phyloP scores from a whole-genome alignment of 2,797 vertebrate genomes.

The Labroides dimidiatus region DNA sequence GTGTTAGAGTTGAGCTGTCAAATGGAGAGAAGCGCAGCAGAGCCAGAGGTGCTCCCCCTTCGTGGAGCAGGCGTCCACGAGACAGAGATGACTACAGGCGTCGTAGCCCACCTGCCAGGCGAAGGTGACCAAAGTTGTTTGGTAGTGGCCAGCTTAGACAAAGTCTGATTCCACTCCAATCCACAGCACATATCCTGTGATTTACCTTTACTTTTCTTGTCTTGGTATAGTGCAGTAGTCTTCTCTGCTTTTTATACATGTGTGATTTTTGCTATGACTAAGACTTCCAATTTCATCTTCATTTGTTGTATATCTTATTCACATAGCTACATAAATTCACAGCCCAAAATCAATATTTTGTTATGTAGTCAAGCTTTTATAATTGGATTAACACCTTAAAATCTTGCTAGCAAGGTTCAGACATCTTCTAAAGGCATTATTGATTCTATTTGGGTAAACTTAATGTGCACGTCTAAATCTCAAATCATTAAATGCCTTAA shows the following conservation, averaged over 20 bases:
- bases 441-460: constrained; percentile 28
- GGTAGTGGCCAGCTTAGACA: constrained; percentile 15
- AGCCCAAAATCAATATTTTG: constrained; percentile 11
- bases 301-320: constrained; percentile 70
- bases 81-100: constrained; percentile 95
- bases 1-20: constrained; percentile 95
- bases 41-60: constrained; percentile 93
- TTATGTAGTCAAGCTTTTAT: constrained; percentile 17
- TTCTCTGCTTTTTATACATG: constrained; percentile 49
- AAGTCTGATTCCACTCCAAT: constrained; percentile 29
- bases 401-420: constrained; percentile 32
- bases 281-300: constrained; percentile 74
- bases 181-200: constrained; percentile 61
- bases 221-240: constrained; percentile 40
- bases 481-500: constrained; percentile 23
- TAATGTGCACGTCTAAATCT: constrained; percentile 32
- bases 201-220: constrained; percentile 50
- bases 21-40: constrained; percentile 96
- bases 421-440: constrained; percentile 21
- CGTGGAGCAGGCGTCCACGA: constrained; percentile 93
- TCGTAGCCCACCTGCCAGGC: constrained; percentile 91
- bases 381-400: constrained; percentile 40
- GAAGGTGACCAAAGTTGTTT: constrained; percentile 87
- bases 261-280: constrained; percentile 57
- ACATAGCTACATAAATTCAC: constrained; percentile 31